phyloP scores from a whole-genome alignment of 2,888 invertebrate genomes.

The Drosophila lutescens region DNA sequence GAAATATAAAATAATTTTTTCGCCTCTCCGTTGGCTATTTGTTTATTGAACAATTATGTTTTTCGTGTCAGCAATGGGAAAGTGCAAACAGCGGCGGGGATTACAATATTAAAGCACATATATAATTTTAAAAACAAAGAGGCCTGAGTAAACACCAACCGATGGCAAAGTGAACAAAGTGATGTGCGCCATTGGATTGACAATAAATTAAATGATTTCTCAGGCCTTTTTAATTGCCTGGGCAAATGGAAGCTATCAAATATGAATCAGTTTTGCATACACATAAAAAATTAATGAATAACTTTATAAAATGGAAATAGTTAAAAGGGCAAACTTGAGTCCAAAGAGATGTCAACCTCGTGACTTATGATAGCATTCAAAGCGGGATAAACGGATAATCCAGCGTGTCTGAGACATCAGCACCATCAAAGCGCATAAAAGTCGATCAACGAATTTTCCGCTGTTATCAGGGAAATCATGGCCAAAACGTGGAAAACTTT shows the following conservation, averaged over 20 bases:
- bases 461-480: conserved; percentile 25
- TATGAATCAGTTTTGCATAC: conserved; percentile 12
- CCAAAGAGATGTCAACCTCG: neutral
- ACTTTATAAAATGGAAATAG: conserved; percentile 13
- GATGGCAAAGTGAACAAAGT: conserved; percentile 28
- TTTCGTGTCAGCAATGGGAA: conserved; percentile 13
- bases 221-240: conserved; percentile 37
- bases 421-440: conserved; percentile 35
- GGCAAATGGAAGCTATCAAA: conserved; percentile 18
- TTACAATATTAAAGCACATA: conserved; percentile 34
- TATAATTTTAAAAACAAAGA: conserved; percentile 27
- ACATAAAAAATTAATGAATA: conserved; percentile 18
- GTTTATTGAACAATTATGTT: conserved; percentile 35
- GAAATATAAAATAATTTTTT: conserved; percentile 8
- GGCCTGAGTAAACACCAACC: conserved; percentile 4
- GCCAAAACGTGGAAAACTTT: conserved; percentile 43
- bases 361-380: conserved; percentile 10
- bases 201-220: conserved; percentile 36
- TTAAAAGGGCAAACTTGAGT: neutral
- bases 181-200: conserved; percentile 6
- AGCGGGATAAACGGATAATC: conserved; percentile 15
- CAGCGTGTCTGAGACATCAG: conserved; percentile 17
- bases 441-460: conserved; percentile 41
- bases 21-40: conserved; percentile 25
- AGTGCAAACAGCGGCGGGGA: conserved; percentile 33